Conservation (phyloP, 2,113 vertebrate genomes). For the Delphinapterus leucas region DNA sequence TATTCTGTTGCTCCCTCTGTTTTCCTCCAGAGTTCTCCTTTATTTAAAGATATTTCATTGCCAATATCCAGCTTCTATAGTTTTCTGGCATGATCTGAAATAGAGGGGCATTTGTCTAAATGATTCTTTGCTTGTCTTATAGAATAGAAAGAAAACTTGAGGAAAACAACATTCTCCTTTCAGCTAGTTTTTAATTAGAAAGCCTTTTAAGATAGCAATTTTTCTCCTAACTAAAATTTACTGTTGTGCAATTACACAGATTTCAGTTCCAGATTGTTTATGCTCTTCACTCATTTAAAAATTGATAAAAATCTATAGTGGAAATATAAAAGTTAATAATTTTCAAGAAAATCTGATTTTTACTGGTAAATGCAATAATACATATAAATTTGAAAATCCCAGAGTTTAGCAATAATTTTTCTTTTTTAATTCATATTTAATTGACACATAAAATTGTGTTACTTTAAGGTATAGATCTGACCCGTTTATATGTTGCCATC, state of each 20-base stretch:
- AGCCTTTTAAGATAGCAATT: not conserved
- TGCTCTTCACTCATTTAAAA: not conserved
- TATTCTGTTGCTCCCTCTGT: not conserved
- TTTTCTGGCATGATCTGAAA: not conserved
- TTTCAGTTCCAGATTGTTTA: slow-evolving; percentile 8
- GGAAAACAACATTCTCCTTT: slow-evolving; percentile 25
- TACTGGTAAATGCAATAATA: not conserved
- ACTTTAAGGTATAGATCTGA: not conserved
- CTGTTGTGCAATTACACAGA: not conserved
- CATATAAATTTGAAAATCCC: not conserved
- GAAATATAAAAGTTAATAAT: not conserved
- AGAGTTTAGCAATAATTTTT: not conserved
- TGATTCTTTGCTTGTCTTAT: slow-evolving; percentile 35
- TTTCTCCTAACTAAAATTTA: not conserved
- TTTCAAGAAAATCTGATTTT: not conserved
- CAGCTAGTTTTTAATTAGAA: slow-evolving; percentile 28
- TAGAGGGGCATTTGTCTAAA: not conserved
- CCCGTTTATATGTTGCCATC: not conserved
- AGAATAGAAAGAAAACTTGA: not conserved
- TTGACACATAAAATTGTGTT: not conserved
- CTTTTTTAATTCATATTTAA: not conserved
- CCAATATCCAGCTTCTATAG: not conserved
- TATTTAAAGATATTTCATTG: slow-evolving; percentile 31
- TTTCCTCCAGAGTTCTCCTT: not conserved
- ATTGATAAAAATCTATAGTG: not conserved